A percentile compares a stretch with the other conserved stretches of the same genome.
Evolutionary conservation across 2,113 vertebrate genomes (phyloP).

Genomic region (Pao palembangensis): DNA sequence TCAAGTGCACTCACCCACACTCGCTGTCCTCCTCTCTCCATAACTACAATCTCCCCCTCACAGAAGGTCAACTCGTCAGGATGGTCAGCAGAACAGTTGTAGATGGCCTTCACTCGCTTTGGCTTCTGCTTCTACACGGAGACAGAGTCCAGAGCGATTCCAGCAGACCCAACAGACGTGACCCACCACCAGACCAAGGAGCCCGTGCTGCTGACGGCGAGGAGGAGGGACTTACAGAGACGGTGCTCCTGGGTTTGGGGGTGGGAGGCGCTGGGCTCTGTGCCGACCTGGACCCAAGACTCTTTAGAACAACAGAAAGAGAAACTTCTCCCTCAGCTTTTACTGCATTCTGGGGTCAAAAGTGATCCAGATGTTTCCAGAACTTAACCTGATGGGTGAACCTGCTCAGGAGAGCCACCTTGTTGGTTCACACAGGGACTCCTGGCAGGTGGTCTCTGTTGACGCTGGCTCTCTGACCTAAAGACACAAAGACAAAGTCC

Average conservation of each 20-base stretch:
- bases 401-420: constrained; percentile 49
- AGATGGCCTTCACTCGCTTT: constrained; percentile 90
- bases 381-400: not conserved
- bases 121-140: constrained; percentile 79
- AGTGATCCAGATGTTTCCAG: not conserved
- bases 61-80: constrained; percentile 90
- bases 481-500: constrained; percentile 17
- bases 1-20: constrained; percentile 85
- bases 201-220: too few species aligned
- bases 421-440: constrained; percentile 60
- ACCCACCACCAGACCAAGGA: too few species aligned
- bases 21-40: constrained; percentile 91
- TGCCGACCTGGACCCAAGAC: constrained; percentile 47
- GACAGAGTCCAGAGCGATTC: not conserved
- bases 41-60: constrained; percentile 92
- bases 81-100: constrained; percentile 90
- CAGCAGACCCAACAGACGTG: too few species aligned
- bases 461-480: constrained; percentile 72
- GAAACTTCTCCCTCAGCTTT: not conserved
- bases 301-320: constrained; percentile 23
- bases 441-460: constrained; percentile 68
- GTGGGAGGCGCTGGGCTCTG: constrained; percentile 74
- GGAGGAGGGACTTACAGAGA: constrained; percentile 74
- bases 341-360: not conserved
- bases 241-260: constrained; percentile 86